phyloP scores from a whole-genome alignment of 1,140 invertebrate species.

The Drosophila busckii region DNA sequence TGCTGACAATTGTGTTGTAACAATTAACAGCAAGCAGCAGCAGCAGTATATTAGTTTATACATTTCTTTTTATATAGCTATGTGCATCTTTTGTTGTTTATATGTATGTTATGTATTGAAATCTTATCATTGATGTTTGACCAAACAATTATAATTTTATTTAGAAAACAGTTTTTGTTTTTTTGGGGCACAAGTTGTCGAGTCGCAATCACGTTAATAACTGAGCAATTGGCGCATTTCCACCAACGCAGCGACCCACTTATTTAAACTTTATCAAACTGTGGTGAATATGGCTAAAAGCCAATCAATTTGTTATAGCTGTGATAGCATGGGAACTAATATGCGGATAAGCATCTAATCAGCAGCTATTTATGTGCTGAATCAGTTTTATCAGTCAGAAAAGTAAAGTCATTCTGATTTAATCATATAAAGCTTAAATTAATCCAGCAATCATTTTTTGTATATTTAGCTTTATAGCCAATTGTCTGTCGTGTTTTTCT shows the following conservation, averaged over 20 bases:
- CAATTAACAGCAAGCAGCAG: conserved; percentile 8
- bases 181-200: conserved; percentile 10
- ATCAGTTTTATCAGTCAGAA: too few relatives aligned
- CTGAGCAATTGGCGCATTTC: conserved; percentile 20
- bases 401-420: too few relatives aligned
- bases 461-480: too few relatives aligned
- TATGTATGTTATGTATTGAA: conserved; percentile 24
- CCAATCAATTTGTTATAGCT: too few relatives aligned
- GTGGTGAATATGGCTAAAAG: conserved; percentile 16
- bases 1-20: background rate
- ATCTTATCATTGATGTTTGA: conserved; percentile 38
- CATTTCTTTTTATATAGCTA: conserved; percentile 18
- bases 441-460: too few relatives aligned
- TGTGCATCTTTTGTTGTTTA: conserved; percentile 21
- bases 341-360: too few relatives aligned
- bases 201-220: conserved; percentile 28
- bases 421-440: too few relatives aligned
- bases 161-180: background rate
- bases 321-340: too few relatives aligned
- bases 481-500: too few relatives aligned
- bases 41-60: conserved; percentile 3
- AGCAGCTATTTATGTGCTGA: too few relatives aligned
- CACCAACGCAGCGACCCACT: conserved; percentile 17
- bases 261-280: conserved; percentile 25
- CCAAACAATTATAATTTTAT: background rate